Percentiles rank a stretch among this genome's conserved stretches.
phyloP scores from a whole-genome alignment of 2,888 invertebrate species.

The Dolichomitus sp. region DNA sequence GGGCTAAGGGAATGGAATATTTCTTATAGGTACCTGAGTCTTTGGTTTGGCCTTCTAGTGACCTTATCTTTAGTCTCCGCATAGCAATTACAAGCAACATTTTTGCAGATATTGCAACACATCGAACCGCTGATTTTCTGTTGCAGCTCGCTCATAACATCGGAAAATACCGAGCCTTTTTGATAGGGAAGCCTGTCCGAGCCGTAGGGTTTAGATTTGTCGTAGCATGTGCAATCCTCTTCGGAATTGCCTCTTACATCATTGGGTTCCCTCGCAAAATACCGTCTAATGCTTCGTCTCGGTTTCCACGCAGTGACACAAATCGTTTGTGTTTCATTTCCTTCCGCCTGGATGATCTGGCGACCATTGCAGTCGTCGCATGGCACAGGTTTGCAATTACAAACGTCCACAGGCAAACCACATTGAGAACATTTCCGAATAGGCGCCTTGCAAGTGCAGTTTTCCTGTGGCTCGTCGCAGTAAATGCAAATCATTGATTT shows the following conservation, averaged over 20 bases:
- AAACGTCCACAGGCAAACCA: slow-evolving; percentile 70
- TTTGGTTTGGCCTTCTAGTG: not conserved
- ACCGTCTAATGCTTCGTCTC: slow-evolving; percentile 69
- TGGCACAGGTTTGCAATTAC: slow-evolving; percentile 67
- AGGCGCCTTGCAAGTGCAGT: slow-evolving; percentile 74
- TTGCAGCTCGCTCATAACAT: slow-evolving; percentile 79
- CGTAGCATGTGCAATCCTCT: slow-evolving; percentile 62
- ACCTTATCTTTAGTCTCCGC: not conserved
- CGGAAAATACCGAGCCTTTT: slow-evolving; percentile 74
- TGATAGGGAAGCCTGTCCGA: slow-evolving; percentile 77
- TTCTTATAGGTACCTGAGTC: slow-evolving; percentile 40
- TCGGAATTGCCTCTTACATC: slow-evolving; percentile 45
- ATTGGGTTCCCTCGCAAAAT: slow-evolving; percentile 71
- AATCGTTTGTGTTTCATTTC: slow-evolving; percentile 66
- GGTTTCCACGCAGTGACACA: slow-evolving; percentile 76
- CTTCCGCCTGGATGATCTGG: slow-evolving; percentile 49
- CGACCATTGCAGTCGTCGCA: slow-evolving; percentile 60
- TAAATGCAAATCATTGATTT: slow-evolving; percentile 77
- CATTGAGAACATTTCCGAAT: slow-evolving; percentile 73
- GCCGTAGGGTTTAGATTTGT: slow-evolving; percentile 68
- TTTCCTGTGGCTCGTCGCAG: slow-evolving; percentile 75
- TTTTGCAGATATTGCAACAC: slow-evolving; percentile 73
- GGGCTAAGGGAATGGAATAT: not conserved
- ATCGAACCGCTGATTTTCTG: slow-evolving; percentile 75
- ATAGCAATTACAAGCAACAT: slow-evolving; percentile 73